These are phyloP conservation scores for Dendrocincla tyrannina DNA, from an alignment of 2,797 vertebrate species.

Conservation along the genomic window DNA sequence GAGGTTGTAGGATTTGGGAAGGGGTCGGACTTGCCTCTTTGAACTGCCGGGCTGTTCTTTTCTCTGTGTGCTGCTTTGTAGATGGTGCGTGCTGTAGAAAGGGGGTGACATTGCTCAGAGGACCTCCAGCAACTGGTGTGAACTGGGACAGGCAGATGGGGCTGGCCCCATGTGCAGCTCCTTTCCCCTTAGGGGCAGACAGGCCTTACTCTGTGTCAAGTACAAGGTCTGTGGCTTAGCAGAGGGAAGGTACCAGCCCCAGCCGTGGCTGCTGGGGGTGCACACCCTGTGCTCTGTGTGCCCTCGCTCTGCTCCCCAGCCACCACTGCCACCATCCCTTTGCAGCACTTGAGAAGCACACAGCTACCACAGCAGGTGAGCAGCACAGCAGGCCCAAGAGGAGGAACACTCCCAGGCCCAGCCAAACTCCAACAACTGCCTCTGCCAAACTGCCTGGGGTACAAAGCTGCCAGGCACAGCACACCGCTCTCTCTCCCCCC, in stretches of 20 bases:
- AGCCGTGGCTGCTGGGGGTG: background rate
- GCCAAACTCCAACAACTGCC: background rate
- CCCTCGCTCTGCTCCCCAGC: background rate
- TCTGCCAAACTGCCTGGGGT: background rate
- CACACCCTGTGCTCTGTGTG: fast-evolving
- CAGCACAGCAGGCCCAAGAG: background rate
- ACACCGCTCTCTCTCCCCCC: background rate
- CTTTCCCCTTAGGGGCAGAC: background rate
- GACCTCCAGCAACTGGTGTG: background rate
- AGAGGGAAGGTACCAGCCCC: background rate
- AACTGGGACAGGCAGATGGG: background rate
- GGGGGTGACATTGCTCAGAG: background rate
- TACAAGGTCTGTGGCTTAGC: background rate
- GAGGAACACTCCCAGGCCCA: background rate
- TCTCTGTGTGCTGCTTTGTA: background rate
- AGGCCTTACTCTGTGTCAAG: background rate
- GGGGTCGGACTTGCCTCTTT: background rate
- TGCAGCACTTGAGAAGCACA: background rate
- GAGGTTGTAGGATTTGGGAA: background rate
- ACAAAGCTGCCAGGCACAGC: background rate
- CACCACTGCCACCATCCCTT: fast-evolving
- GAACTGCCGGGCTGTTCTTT: background rate
- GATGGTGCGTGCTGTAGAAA: background rate
- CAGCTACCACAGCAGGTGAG: background rate
- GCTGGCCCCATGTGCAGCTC: background rate